phyloP scores from a whole-genome alignment of 2,888 invertebrate genomes.

The Schizotus pectinicornis region DNA sequence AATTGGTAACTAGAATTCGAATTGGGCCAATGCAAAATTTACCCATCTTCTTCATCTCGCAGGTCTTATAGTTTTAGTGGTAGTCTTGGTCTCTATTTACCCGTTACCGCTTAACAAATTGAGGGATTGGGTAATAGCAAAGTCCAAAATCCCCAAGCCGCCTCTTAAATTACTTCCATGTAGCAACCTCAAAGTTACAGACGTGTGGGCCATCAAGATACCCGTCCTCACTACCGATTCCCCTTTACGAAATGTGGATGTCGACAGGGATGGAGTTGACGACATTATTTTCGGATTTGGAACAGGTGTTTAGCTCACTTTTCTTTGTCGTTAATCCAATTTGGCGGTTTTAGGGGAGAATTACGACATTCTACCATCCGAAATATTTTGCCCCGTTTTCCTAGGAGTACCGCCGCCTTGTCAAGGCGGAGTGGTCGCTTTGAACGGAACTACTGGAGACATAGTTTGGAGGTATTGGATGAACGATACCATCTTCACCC shows the following conservation, averaged over 20 bases:
- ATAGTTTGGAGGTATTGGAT: constrained; percentile 79
- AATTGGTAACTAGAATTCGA: constrained; percentile 55
- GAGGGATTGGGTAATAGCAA: constrained; percentile 63
- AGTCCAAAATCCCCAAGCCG: constrained; percentile 37
- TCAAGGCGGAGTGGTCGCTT: constrained; percentile 75
- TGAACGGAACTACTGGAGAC: constrained; percentile 75
- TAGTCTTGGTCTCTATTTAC: constrained; percentile 69
- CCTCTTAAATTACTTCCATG: constrained; percentile 63
- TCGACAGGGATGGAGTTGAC: constrained; percentile 72
- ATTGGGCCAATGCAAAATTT: constrained; percentile 4
- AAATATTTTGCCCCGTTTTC: constrained; percentile 69
- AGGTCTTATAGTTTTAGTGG: constrained; percentile 68
- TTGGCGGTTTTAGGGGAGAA: constrained; percentile 56
- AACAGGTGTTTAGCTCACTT: constrained; percentile 63
- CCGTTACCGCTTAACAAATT: constrained; percentile 68
- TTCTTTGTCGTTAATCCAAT: background rate
- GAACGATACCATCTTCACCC: constrained; percentile 72
- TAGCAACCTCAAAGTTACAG: constrained; percentile 63
- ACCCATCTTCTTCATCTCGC: constrained; percentile 46
- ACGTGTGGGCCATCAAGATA: constrained; percentile 72
- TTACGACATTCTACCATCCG: constrained; percentile 64
- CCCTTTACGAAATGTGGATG: constrained; percentile 72
- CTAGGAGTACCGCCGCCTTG: constrained; percentile 71
- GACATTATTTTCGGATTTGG: constrained; percentile 81
- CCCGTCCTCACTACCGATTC: constrained; percentile 77